Conservation (phyloP, 2,797 vertebrate species). For the Margarornis squamiger region DNA sequence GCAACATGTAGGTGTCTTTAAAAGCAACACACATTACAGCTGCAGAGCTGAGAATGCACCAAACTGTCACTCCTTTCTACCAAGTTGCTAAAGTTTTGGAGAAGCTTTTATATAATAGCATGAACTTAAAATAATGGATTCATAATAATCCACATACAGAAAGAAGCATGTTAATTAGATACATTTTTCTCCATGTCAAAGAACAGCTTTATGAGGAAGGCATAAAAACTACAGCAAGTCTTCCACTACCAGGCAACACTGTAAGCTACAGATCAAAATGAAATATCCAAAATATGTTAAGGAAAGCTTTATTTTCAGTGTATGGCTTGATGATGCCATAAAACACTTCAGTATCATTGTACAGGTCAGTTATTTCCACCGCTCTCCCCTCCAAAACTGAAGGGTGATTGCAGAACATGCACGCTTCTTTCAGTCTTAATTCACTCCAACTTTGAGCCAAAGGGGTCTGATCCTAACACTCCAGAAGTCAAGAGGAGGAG, state of each 20-base stretch:
- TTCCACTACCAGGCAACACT: neutral
- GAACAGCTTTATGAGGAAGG: neutral
- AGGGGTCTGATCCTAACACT: slow-evolving; percentile 1
- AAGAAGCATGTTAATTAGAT: neutral
- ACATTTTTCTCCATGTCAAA: slow-evolving; percentile 29
- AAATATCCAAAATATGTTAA: neutral
- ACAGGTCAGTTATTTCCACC: neutral
- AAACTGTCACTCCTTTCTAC: slow-evolving; percentile 7
- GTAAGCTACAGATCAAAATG: neutral
- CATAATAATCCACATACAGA: neutral
- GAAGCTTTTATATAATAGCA: neutral
- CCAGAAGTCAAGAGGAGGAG: neutral
- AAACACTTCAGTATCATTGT: neutral
- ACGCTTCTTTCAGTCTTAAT: neutral
- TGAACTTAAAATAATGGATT: slow-evolving; percentile 3
- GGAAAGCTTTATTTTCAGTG: neutral
- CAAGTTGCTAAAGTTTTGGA: neutral
- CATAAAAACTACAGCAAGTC: neutral
- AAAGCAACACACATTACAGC: slow-evolving; percentile 26
- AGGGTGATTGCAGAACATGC: neutral
- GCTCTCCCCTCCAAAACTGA: neutral
- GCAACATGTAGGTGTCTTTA: neutral
- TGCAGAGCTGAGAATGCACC: slow-evolving; percentile 4
- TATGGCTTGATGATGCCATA: neutral
- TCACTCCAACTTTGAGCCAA: neutral